Evolutionary conservation across 2,113 vertebrate species (phyloP).

Genomic region (Corythornis vintsioides): DNA sequence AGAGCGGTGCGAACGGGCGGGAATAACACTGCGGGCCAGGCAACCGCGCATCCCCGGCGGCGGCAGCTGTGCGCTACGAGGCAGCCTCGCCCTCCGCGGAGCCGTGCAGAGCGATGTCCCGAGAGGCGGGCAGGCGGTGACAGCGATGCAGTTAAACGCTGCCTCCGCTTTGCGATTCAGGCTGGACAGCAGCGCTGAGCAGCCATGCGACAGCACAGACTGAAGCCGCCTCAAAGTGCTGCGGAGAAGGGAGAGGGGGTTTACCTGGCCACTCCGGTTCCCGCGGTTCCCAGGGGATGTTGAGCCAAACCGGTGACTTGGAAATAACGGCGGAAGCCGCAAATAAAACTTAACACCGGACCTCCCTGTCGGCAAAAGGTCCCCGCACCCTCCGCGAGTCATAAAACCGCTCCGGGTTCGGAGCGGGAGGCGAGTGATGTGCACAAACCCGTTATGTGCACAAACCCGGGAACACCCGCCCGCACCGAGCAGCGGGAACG

Average conservation of each 20-base stretch:
- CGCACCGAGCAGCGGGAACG: background rate
- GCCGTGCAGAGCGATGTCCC: background rate
- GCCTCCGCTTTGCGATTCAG: background rate
- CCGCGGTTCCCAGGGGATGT: background rate
- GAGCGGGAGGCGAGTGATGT: background rate
- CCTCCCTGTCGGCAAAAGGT: background rate
- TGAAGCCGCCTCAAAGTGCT: background rate
- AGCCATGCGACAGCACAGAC: background rate
- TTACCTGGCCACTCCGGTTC: constrained; percentile 60
- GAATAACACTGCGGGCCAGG: background rate
- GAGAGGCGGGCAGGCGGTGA: background rate
- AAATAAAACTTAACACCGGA: constrained; percentile 23
- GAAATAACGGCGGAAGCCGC: background rate
- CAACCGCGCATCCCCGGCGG: background rate
- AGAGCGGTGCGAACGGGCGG: background rate
- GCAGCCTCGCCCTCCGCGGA: background rate
- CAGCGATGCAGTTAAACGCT: background rate
- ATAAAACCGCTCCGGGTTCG: background rate
- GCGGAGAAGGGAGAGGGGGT: background rate
- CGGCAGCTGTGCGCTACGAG: background rate
- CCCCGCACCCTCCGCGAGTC: background rate
- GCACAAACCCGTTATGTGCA: no score
- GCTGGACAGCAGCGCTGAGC: background rate
- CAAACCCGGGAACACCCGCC: background rate
- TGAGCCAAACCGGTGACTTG: background rate